phyloP scores from a whole-genome alignment of 2,113 vertebrate species.

The Onychorhynchus coronatus region DNA sequence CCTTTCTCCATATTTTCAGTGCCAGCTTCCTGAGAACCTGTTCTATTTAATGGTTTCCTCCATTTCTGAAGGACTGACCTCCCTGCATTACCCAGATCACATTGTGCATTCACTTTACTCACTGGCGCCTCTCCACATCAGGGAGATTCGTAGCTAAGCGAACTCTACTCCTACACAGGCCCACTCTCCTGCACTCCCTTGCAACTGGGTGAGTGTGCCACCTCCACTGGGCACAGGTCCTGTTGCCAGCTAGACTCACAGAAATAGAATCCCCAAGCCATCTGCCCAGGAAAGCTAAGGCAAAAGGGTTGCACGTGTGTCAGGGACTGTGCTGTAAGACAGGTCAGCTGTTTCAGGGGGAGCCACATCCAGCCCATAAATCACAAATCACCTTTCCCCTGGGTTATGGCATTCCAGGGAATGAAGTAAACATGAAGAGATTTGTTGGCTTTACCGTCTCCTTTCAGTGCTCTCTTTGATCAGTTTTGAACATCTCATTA shows the following conservation, averaged over 20 bases:
- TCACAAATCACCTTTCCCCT: neutral
- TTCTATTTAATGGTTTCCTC: neutral
- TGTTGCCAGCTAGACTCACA: constrained; percentile 13
- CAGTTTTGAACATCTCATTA: neutral
- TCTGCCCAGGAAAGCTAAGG: neutral
- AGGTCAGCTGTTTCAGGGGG: neutral
- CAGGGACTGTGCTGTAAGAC: neutral
- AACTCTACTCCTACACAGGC: neutral
- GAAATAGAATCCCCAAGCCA: constrained; percentile 14
- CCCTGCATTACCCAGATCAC: neutral
- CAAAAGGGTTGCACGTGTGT: neutral
- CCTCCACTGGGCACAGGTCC: neutral
- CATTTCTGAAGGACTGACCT: neutral
- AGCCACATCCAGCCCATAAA: neutral
- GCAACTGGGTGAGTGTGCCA: neutral
- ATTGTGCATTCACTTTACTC: neutral
- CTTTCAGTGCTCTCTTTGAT: neutral
- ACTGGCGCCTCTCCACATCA: neutral
- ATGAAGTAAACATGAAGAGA: neutral
- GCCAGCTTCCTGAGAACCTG: neutral
- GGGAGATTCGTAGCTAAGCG: neutral
- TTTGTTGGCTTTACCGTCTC: neutral
- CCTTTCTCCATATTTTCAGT: neutral
- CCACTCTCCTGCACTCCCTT: neutral
- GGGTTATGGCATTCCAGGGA: neutral